Evolutionary conservation across 2,797 vertebrate genomes (phyloP).

Genomic region (Muraenolepis orangiensis): DNA sequence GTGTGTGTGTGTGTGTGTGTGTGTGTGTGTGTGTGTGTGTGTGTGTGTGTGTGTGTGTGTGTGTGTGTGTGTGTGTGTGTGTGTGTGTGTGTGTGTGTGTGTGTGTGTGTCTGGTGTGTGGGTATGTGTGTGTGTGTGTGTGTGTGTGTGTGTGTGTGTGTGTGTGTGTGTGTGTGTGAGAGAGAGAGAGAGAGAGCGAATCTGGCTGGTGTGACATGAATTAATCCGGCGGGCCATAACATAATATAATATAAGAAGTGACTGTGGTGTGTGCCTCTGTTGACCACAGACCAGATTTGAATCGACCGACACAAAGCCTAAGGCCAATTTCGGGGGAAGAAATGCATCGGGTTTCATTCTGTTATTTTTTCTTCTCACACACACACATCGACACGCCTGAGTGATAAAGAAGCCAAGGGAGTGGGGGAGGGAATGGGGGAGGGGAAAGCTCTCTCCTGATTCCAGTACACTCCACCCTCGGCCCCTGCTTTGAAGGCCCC

Average conservation of each 20-base stretch:
- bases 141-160: not conserved
- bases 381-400: not conserved
- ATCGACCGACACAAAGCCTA: not conserved
- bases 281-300: not conserved
- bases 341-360: not conserved
- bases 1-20: not conserved
- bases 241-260: not conserved
- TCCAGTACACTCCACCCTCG: constrained; percentile 41
- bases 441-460: constrained; percentile 48
- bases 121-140: not conserved
- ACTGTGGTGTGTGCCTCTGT: not conserved
- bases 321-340: not conserved
- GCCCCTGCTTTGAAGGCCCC: constrained; percentile 68
- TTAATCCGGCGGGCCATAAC: not conserved
- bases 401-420: not conserved
- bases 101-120: not conserved
- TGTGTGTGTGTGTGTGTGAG: not conserved
- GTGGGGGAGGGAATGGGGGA: constrained; percentile 14
- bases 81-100: not conserved
- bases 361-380: not conserved
- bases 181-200: not conserved
- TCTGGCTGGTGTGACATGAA: not conserved
- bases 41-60: not conserved
- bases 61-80: not conserved
- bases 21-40: not conserved